Evolutionary conservation across 2,888 invertebrate species (phyloP).

Genomic region (Megaustenia siamemsis): DNA sequence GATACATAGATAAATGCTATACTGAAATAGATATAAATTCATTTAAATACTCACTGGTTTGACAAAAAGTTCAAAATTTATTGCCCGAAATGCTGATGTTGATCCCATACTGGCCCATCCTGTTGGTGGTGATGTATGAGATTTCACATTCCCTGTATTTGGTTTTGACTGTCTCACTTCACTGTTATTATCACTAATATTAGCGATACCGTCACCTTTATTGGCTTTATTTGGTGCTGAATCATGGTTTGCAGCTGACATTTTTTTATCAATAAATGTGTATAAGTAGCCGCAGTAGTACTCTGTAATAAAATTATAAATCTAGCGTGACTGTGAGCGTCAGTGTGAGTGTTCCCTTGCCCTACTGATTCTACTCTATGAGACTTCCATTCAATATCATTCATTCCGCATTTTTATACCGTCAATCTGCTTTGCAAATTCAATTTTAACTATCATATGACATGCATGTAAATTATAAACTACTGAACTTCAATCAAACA

Average conservation of each 20-base stretch:
- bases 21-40: not conserved
- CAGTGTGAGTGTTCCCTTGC: too few relatives aligned
- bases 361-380: too few relatives aligned
- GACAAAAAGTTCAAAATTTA: slow-evolving; percentile 93
- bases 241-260: not conserved
- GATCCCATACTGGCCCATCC: slow-evolving; percentile 81
- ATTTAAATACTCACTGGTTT: slow-evolving; percentile 87
- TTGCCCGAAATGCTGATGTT: slow-evolving; percentile 87
- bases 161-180: not conserved
- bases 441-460: too few relatives aligned
- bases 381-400: too few relatives aligned
- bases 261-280: not conserved
- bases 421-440: too few relatives aligned
- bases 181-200: not conserved
- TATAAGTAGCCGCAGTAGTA: not conserved
- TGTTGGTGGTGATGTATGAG: slow-evolving; percentile 19
- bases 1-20: too few relatives aligned
- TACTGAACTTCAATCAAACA: too few relatives aligned
- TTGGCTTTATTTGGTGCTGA: not conserved
- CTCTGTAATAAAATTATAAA: not conserved
- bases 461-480: too few relatives aligned
- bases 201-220: not conserved
- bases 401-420: too few relatives aligned
- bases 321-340: too few relatives aligned
- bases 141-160: not conserved